Conservation (phyloP, 2,797 vertebrate genomes). For the Vipera ursinii region DNA sequence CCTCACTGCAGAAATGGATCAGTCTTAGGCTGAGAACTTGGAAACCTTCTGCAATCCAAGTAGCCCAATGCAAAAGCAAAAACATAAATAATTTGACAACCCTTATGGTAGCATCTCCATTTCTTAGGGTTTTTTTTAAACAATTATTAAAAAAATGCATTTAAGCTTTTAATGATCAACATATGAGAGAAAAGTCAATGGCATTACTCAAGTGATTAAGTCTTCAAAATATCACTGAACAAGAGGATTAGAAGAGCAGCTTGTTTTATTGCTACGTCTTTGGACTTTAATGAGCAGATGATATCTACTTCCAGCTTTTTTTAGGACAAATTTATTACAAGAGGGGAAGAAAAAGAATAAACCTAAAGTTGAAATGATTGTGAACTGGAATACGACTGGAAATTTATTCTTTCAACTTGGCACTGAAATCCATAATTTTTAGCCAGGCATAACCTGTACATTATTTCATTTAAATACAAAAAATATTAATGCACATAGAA, state of each 20-base stretch:
- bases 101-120: background rate
- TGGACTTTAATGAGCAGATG: background rate
- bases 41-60: background rate
- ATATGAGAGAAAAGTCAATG: background rate
- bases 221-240: slow-evolving; percentile 8
- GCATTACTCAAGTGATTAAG: background rate
- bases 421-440: background rate
- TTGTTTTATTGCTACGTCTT: background rate
- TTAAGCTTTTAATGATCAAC: background rate
- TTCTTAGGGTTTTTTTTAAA: background rate
- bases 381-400: background rate
- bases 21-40: background rate
- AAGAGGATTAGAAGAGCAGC: slow-evolving; percentile 1
- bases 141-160: no score
- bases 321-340: slow-evolving; percentile 5
- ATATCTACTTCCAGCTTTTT: slow-evolving; percentile 19
- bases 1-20: background rate
- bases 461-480: background rate
- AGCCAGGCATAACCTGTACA: background rate
- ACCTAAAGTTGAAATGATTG: slow-evolving; percentile 6
- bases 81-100: background rate
- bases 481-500: background rate
- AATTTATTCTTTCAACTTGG: background rate
- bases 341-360: slow-evolving; percentile 3
- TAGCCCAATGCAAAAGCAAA: background rate